These are phyloP conservation scores for Panulirus ornatus DNA, from an alignment of 1,140 invertebrate species.

Conservation along the genomic window DNA sequence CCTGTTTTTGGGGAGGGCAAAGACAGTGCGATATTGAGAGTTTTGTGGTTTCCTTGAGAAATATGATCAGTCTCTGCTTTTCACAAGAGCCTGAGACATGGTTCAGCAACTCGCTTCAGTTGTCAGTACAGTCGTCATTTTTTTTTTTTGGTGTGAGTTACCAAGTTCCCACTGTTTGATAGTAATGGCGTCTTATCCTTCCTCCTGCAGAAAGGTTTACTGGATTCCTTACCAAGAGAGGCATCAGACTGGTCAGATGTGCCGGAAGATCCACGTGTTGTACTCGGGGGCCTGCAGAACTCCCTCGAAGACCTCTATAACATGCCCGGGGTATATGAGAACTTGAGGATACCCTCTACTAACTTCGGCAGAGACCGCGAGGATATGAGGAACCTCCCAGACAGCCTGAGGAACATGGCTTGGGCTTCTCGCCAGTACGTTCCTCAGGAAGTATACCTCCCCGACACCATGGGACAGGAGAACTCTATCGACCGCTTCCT, in stretches of 20 bases:
- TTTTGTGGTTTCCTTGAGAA: too few species aligned
- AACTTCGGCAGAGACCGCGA: background rate
- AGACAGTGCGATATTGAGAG: too few species aligned
- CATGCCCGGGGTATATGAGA: background rate
- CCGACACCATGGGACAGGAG: background rate
- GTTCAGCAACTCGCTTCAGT: too few species aligned
- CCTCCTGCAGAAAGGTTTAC: background rate
- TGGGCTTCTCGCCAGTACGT: background rate
- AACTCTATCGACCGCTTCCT: background rate
- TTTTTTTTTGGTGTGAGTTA: too few species aligned
- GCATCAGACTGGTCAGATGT: background rate
- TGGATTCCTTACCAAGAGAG: background rate
- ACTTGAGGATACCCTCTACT: background rate
- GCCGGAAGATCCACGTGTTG: background rate
- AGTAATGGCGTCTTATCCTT: too few species aligned
- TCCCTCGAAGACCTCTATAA: background rate
- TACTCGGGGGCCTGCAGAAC: background rate
- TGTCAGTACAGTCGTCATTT: too few species aligned
- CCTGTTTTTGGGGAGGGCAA: too few species aligned
- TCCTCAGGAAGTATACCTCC: background rate
- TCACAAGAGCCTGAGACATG: too few species aligned
- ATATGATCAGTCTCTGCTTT: too few species aligned
- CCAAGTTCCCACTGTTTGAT: too few species aligned
- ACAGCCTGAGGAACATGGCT: background rate
- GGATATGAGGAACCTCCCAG: background rate